Evolutionary conservation across 2,888 invertebrate species (phyloP), one percentile per base, ranked within the genome.

Genomic region (Chironomus tentans): DNA sequence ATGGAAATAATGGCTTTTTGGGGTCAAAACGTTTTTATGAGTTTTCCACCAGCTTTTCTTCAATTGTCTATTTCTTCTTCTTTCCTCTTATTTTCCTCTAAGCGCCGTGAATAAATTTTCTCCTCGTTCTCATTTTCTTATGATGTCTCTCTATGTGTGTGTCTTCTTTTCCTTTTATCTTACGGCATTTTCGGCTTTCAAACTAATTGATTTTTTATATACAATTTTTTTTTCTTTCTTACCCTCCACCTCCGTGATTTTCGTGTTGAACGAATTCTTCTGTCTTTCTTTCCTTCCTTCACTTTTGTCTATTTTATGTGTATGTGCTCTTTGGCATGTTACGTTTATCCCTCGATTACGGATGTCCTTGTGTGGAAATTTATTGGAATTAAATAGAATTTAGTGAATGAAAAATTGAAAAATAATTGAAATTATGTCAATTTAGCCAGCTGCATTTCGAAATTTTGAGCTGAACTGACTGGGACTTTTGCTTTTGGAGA

Each of bases 11-110:
- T 71, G 24, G 28, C 56, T 71, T 71, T 38, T 71, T 71, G 50
- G 71, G 71, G 71, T 71, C 71, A 71, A 38, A 71, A 71, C 47
- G 71, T 61, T 71, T 38, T 71, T 71, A 71, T 71, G 71, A 71
- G 71, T 24, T 71, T 71, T 56, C 18, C 65, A 24, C 65, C 65
- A 65, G 65, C 65, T 21, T 21, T 22, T 65, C 38, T 24, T 65
- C 65, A 22, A 65, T 24, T 65, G 65, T 65, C 21, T 65, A 18
- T 62, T 12, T 62, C 12, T 62, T 18, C 18, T 62, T 18, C 18
- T 15, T 15, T 18, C 4, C 0, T 2, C n/a, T n/a, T n/a, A n/a
- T n/a, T 70, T 18, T 15, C 6, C 48, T 70, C 46, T 48, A 10
- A 38, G 38, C 10, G 38, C 38, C 38, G 38, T 38, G 38, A 38